phyloP scores from a whole-genome alignment of 1,140 invertebrate species.

The Glomeris maerens region DNA sequence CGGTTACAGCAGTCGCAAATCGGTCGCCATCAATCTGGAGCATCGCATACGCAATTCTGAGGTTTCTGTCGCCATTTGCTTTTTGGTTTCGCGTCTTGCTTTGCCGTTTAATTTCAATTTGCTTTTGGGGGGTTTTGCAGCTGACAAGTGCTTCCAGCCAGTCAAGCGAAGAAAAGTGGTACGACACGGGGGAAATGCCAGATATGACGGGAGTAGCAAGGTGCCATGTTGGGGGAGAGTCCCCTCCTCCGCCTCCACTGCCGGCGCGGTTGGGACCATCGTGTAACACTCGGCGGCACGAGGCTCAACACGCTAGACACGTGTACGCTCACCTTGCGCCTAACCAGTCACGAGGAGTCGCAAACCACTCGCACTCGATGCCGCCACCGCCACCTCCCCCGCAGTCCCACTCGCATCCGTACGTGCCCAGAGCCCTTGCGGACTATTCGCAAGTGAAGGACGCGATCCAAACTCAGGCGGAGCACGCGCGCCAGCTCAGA shows the following conservation, averaged over 20 bases:
- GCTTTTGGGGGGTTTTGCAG: background rate
- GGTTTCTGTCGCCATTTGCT: background rate
- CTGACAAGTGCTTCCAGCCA: conserved; percentile 48
- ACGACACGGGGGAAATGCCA: conserved; percentile 37
- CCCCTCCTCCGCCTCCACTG: conserved; percentile 37
- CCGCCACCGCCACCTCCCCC: background rate
- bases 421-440: no score
- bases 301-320: no score
- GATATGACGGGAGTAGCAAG: conserved; percentile 9
- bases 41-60: background rate
- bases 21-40: background rate
- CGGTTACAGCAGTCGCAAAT: background rate
- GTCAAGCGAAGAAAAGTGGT: conserved; percentile 51
- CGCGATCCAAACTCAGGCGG: no score
- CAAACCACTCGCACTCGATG: background rate
- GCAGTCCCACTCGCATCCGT: background rate
- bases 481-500: no score
- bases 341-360: conserved; percentile 1
- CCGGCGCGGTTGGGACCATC: conserved; percentile 30
- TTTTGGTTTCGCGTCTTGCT: no score
- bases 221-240: background rate
- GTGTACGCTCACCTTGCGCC: conserved; percentile 14
- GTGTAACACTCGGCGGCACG: no score
- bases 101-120: background rate
- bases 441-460: no score